A percentile compares a stretch with the other conserved stretches of the same genome.
Conservation (phyloP, 2,888 invertebrate genomes). For the Agonopterix alstromeriana region DNA sequence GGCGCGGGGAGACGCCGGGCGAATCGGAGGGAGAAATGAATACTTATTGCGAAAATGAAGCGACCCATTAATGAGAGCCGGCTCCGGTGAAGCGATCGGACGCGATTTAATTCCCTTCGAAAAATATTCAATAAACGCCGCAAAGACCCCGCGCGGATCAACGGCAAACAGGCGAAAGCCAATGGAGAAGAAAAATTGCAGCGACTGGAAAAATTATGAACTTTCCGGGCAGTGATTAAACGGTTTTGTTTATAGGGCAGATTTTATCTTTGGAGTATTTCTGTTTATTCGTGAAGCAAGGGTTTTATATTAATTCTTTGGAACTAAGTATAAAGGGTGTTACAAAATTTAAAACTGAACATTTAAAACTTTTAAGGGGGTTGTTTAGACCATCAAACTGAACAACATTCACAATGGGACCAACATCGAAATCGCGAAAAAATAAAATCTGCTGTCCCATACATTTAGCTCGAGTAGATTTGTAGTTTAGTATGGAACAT, state of each 20-base stretch:
- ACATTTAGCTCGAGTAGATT: no score
- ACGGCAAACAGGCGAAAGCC: constrained; percentile 41
- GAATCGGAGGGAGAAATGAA: constrained; percentile 52
- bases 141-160: constrained; percentile 37
- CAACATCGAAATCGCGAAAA: no score
- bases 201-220: constrained; percentile 26
- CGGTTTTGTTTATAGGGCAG: neutral
- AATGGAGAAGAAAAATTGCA: constrained; percentile 45
- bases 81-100: constrained; percentile 49
- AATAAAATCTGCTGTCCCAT: no score
- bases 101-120: constrained; percentile 62
- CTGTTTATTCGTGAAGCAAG: no score
- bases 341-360: no score
- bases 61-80: constrained; percentile 59
- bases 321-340: no score
- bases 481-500: no score
- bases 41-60: constrained; percentile 73
- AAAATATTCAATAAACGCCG: constrained; percentile 67
- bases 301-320: no score
- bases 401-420: no score
- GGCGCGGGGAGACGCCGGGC: constrained; percentile 15
- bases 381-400: no score
- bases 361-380: no score
- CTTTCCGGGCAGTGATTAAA: constrained; percentile 8
- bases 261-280: no score